These are phyloP conservation scores for Poeciliopsis retropinna DNA, from an alignment of 2,113 vertebrate species.

Conservation along the genomic window DNA sequence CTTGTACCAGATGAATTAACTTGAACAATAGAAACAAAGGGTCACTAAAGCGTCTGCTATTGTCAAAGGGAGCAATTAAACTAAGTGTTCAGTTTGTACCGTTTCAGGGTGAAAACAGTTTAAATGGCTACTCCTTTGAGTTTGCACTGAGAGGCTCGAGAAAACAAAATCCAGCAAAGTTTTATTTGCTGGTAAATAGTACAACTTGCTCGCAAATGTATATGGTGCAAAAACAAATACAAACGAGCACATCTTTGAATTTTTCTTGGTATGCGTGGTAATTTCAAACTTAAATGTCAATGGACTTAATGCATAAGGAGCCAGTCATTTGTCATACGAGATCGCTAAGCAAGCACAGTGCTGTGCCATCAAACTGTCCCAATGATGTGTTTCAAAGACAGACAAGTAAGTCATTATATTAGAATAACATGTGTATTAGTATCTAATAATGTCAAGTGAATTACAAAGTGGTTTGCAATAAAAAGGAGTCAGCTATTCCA, in stretches of 20 bases:
- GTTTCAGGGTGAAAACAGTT: constrained; percentile 50
- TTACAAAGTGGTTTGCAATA: constrained; percentile 68
- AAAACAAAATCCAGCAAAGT: constrained; percentile 1
- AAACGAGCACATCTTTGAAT: neutral
- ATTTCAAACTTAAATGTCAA: constrained; percentile 36
- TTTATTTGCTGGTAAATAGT: neutral
- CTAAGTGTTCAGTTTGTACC: constrained; percentile 52
- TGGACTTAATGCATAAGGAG: constrained; percentile 39
- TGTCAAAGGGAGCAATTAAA: constrained; percentile 66
- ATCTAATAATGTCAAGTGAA: constrained; percentile 64
- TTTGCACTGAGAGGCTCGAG: neutral
- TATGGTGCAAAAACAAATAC: neutral
- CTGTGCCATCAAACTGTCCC: constrained; percentile 23
- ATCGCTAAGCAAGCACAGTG: constrained; percentile 2
- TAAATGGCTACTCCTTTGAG: constrained; percentile 33
- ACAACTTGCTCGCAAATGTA: neutral
- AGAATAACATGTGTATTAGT: constrained; percentile 63
- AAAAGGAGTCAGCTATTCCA: constrained; percentile 65
- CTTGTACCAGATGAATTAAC: constrained; percentile 72
- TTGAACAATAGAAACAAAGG: constrained; percentile 68
- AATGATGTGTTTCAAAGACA: constrained; percentile 51
- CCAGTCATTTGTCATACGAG: constrained; percentile 17
- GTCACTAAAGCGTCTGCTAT: constrained; percentile 57
- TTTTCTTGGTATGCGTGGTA: constrained; percentile 4
- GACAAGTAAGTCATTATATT: constrained; percentile 56